Evolutionary conservation across 2,113 vertebrate species (phyloP).

Genomic region (Tapirus terrestris): DNA sequence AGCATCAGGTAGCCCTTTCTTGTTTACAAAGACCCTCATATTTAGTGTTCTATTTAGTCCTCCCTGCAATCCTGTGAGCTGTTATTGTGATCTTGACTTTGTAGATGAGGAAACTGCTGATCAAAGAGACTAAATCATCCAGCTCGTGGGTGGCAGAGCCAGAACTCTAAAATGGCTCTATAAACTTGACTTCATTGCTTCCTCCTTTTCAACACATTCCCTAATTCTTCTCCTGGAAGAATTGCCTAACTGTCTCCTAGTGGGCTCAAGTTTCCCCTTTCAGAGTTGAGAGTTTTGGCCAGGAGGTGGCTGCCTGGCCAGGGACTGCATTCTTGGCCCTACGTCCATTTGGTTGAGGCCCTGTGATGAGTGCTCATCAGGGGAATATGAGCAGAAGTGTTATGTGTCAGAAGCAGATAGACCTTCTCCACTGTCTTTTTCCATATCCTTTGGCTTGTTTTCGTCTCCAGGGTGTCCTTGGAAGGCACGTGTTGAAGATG

Average conservation of each 20-base stretch:
- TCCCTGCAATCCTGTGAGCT: neutral
- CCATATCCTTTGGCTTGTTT: neutral
- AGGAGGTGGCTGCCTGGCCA: neutral
- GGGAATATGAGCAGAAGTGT: neutral
- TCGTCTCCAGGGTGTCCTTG: neutral
- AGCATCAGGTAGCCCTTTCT: neutral
- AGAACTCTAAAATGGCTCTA: conserved; percentile 45
- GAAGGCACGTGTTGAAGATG: neutral
- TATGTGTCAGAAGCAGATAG: neutral
- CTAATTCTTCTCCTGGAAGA: neutral
- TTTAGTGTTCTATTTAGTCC: neutral
- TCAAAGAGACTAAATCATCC: conserved; percentile 30
- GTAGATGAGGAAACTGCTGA: neutral
- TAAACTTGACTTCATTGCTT: neutral
- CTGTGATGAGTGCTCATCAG: neutral
- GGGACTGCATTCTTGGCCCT: neutral
- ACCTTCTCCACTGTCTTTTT: neutral
- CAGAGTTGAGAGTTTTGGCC: neutral
- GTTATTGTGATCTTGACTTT: conserved; percentile 36
- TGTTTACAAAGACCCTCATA: conserved; percentile 7
- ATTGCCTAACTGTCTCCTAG: neutral
- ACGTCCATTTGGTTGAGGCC: neutral
- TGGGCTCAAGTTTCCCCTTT: neutral
- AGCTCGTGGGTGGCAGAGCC: neutral
- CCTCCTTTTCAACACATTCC: neutral